Base-by-base conservation (phyloP, 2,888 invertebrate genomes). In the Spicauda simplicius region DNA sequence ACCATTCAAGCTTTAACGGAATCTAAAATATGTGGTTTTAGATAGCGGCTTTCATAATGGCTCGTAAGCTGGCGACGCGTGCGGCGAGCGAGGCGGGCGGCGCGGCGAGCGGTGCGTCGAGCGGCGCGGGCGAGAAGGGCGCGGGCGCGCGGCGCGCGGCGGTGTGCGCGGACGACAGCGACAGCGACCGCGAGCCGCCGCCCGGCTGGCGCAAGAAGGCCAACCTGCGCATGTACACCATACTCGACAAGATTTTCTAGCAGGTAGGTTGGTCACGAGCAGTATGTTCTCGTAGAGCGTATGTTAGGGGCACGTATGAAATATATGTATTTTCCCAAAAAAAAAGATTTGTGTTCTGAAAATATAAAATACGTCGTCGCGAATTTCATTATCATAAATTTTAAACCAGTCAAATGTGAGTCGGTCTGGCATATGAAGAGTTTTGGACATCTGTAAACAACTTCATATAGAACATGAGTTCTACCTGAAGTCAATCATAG, bases 161-260 rank as follows among this genome's bases (percentile, higher is more conserved):
- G 2, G 37, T 76, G 72, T 72, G 81, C 85, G 72, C 86, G 70
- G 69, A 18, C 69, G 82, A 78, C 74, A 77, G 80, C 70, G 82
- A 81, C 77, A 77, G 76, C 78, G 81, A 80, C 73, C 70, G 70
- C 74, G 77, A 72, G 71, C 75, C 73, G 70, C 81, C 84, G 71
- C 85, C 85, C 75, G 88, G 87, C 77, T 90, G 90, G 90, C 84
- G 90, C 74, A 89, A 85, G 82, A 85, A 85, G 74, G 91, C 91
- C 76, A 91, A 92, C 80, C 84, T 91, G 71, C 84, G 90, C 78
- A 92, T 92, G 92, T 92, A 92, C 83, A 91, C 92, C 63, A 91
- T 92, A 65, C 86, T 92, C 65, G 92, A 92, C 85, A 92, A 92
- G 76, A 91, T 92, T 89, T 92, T 92, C 91, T 92, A 92, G 90